Evolutionary conservation across 2,113 vertebrate genomes (phyloP), one percentile per base, ranked within the genome.

Genomic region (Passerina amoena): DNA sequence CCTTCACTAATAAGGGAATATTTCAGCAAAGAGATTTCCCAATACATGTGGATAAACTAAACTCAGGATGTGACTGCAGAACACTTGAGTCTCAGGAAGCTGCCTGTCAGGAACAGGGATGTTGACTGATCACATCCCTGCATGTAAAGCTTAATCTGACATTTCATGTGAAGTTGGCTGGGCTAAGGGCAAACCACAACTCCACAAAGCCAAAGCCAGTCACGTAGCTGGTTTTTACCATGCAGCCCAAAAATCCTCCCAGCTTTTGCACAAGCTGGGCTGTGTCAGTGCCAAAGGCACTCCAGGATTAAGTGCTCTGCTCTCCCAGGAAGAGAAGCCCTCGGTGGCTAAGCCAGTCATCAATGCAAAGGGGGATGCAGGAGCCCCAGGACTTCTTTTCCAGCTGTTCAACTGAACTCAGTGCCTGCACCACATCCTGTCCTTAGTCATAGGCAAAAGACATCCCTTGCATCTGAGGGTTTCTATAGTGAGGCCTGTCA

Each of bases 21-120:
- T 40, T 91, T 78, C 76, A 81, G 66, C 76, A 77, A 72, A 65
- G 47, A 88, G 51, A 88, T 90, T 95, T 93, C 82, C 60, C 79
- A 94, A 90, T 38, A 45, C 18, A 25, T n/a, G n/a, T 14, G 76
- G 45, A 92, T 91, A 91, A 92, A 91, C 69, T 87, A 77, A 96
- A 94, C 65, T 79, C 73, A 82, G 93, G 91, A 85, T 90, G 42
- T 54, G 79, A 88, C 79, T 50, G 88, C 63, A 80, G 79, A 95
- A 90, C 90, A 79, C 90, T 91, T 71, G 73, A 95, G 88, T 72
- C 50, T 82, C 94, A 90, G 86, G 90, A 95, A 96, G 82, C 82
- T 73, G 75, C 92, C 77, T 1, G 3, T 77, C 86, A 86, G 68
- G 65, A 88, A 79, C 59, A 33, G 30, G 38, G 54, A 83, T 35